Evolutionary conservation across 2,113 vertebrate species (phyloP), one percentile per base, ranked within the genome.

Genomic region (Panthera leo): DNA sequence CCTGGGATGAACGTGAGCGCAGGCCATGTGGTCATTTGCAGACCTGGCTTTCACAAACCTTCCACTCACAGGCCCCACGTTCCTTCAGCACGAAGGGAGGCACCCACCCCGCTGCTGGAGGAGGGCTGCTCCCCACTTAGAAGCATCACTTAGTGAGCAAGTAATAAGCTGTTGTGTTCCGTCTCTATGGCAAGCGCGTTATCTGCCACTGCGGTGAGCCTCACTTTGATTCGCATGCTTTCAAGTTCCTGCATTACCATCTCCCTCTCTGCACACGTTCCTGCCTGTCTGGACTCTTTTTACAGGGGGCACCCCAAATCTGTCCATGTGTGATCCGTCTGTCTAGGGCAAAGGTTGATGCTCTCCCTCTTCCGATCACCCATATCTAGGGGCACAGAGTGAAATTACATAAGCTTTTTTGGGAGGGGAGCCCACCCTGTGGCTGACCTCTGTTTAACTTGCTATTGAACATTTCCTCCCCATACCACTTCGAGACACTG

Each of bases 1-100:
- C 16, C 29, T 0, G 5, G 16, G 23, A 16, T n/a, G 53, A 36
- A 21, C 15, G 25, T 36, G 70, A 45, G 53, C 4, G 0, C 23
- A 36, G 71, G 15, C 45, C n/a, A 18, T 19, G 58, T 13, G 82
- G 71, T 48, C 55, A 65, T 42, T 48, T 84, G 6, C 68, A 85
- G 55, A 15, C 71, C 87, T 45, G 53, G 13, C 39, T 29, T 5
- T 0, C 18, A 19, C 73, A 27, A 23, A 7, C 80, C 55, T 39
- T 5, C 13, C 39, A 2, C 23, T 67, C 31, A 27, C 4, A 48
- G 91, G 27, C 31, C n/a, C 39, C 39, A 15, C 0, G 2, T 42
- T 75, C 68, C 65, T 34, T 21, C 8, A 25, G 68, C 36, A 39
- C 6, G 7, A 53, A 53, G 48, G 23, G n/a, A 39, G 23, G 23